These are phyloP conservation scores for Archips crataeganus DNA, from an alignment of 2,888 invertebrate species.

Conservation along the genomic window DNA sequence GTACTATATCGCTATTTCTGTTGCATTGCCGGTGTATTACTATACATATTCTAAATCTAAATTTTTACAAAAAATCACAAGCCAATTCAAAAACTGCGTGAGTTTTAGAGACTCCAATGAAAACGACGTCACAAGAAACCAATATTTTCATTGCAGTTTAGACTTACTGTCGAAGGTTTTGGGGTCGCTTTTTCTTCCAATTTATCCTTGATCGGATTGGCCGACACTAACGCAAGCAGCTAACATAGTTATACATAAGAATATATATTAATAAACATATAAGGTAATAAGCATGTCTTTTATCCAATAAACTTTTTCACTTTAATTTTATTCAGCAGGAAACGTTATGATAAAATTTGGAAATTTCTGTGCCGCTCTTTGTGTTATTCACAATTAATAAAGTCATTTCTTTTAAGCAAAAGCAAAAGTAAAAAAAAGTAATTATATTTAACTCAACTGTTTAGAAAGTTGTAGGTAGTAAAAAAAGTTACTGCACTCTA, in stretches of 20 bases:
- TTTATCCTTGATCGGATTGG: constrained; percentile 66
- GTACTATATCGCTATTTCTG: too few relatives aligned
- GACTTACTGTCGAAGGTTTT: constrained; percentile 73
- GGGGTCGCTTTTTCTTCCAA: constrained; percentile 55
- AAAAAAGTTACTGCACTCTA: constrained; percentile 1
- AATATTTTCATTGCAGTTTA: constrained; percentile 40
- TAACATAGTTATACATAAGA: constrained; percentile 64
- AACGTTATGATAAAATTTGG: constrained; percentile 5
- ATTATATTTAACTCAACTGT: background rate
- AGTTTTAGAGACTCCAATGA: constrained; percentile 8
- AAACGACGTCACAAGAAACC: constrained; percentile 38
- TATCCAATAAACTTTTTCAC: background rate
- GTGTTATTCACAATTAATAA: constrained; percentile 24
- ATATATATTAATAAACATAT: constrained; percentile 43
- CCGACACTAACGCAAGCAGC: constrained; percentile 76
- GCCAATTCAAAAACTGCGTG: constrained; percentile 37
- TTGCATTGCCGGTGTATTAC: too few relatives aligned
- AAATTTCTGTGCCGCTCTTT: constrained; percentile 35
- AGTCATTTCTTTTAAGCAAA: background rate
- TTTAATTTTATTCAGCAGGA: background rate
- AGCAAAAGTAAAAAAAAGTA: too few relatives aligned
- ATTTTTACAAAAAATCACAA: constrained; percentile 28
- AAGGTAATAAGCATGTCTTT: constrained; percentile 23
- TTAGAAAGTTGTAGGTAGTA: background rate
- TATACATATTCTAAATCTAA: too few relatives aligned